These are phyloP conservation scores for Misgurnus anguillicaudatus DNA, from an alignment of 2,113 vertebrate species.

Conservation along the genomic window DNA sequence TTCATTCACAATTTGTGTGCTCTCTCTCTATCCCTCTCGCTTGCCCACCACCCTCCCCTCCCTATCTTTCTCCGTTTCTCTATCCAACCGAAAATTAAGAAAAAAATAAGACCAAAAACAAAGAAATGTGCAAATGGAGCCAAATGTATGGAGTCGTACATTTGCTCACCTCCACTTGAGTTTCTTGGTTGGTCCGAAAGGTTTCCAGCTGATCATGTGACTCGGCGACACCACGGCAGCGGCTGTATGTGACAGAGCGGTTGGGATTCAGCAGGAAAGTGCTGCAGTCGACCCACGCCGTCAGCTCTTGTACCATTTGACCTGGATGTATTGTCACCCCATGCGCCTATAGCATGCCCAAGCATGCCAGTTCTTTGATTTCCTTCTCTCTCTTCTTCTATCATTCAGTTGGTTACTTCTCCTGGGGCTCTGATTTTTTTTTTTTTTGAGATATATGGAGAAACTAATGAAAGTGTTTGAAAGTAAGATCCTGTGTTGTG, in stretches of 20 bases:
- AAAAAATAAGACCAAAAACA: slow-evolving; percentile 7
- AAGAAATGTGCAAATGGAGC: slow-evolving; percentile 6
- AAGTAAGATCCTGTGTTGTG: slow-evolving; percentile 55
- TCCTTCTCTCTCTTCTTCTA: slow-evolving; percentile 47
- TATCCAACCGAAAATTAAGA: slow-evolving; percentile 47
- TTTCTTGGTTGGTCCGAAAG: slow-evolving; percentile 4
- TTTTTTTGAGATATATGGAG: slow-evolving; percentile 61
- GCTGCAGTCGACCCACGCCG: slow-evolving; percentile 32
- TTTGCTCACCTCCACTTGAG: slow-evolving; percentile 32
- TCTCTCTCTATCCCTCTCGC: slow-evolving; percentile 31
- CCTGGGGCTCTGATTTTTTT: slow-evolving; percentile 47
- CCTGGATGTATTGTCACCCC: slow-evolving; percentile 50
- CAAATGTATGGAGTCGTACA: slow-evolving; percentile 35
- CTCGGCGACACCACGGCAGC: background rate
- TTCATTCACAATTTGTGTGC: slow-evolving; percentile 47
- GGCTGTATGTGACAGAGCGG: slow-evolving; percentile 17
- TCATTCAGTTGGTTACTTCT: slow-evolving; percentile 54
- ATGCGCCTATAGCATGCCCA: slow-evolving; percentile 59
- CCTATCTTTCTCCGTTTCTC: slow-evolving; percentile 45
- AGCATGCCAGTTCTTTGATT: slow-evolving; percentile 60
- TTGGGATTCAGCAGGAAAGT: slow-evolving; percentile 38
- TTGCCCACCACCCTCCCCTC: background rate
- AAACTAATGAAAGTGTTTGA: slow-evolving; percentile 67
- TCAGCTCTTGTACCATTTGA: slow-evolving; percentile 40
- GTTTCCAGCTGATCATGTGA: slow-evolving; percentile 17